These are phyloP conservation scores for Anticlea derivata DNA, from an alignment of 2,888 invertebrate genomes.

Conservation along the genomic window DNA sequence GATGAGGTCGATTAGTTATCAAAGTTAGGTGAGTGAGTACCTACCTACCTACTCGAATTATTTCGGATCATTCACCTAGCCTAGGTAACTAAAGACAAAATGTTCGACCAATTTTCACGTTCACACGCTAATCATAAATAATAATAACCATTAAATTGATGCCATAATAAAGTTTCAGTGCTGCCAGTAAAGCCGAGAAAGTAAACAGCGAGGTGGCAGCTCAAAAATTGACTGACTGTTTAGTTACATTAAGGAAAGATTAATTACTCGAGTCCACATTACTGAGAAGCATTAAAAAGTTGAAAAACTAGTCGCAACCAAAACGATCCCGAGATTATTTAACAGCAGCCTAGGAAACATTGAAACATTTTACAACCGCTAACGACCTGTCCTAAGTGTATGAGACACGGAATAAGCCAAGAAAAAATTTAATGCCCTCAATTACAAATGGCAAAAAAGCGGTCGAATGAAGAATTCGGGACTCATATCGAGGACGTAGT, in stretches of 20 bases:
- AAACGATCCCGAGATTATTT: conserved; percentile 59
- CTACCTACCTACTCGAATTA: conserved; percentile 1
- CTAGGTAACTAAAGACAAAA: conserved; percentile 33
- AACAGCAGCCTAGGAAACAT: conserved; percentile 63
- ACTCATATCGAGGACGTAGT: conserved; percentile 65
- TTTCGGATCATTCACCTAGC: conserved; percentile 1
- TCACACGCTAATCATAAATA: conserved; percentile 73
- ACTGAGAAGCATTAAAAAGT: conserved; percentile 68
- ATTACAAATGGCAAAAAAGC: conserved; percentile 76
- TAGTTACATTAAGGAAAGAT: conserved; percentile 65
- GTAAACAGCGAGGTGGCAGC: conserved; percentile 55
- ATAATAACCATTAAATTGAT: conserved; percentile 65
- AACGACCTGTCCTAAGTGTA: conserved; percentile 56
- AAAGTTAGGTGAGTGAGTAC: neutral
- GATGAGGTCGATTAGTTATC: conserved; percentile 38
- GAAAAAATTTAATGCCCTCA: conserved; percentile 78
- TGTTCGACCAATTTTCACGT: conserved; percentile 53
- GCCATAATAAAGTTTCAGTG: conserved; percentile 58
- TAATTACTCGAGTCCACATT: conserved; percentile 62
- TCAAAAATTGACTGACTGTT: conserved; percentile 51
- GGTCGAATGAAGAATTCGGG: conserved; percentile 66
- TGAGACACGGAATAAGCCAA: conserved; percentile 65
- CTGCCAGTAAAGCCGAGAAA: conserved; percentile 54
- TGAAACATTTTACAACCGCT: conserved; percentile 65
- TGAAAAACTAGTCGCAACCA: conserved; percentile 57